phyloP scores from a whole-genome alignment of 2,113 vertebrate species.

The Girardinichthys multiradiatus region DNA sequence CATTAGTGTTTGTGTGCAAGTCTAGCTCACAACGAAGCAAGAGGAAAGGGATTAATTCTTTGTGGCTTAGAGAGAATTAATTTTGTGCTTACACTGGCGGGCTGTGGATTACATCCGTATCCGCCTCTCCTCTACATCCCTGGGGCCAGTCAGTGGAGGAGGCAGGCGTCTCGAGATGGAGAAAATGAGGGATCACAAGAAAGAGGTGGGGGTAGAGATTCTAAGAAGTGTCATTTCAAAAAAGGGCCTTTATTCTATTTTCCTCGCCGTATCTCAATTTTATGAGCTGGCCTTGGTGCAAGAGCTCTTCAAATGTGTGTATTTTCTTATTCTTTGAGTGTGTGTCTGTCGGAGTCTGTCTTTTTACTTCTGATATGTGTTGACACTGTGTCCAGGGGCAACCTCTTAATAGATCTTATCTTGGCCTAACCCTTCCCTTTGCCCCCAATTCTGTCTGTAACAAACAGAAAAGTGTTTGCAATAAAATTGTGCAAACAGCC shows the following conservation, averaged over 20 bases:
- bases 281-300: constrained; percentile 41
- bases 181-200: constrained; percentile 51
- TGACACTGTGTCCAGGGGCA: constrained; percentile 75
- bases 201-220: constrained; percentile 29
- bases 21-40: constrained; percentile 64
- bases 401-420: constrained; percentile 58
- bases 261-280: constrained; percentile 56
- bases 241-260: constrained; percentile 64
- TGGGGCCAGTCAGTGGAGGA: constrained; percentile 61
- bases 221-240: constrained; percentile 69
- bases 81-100: constrained; percentile 83
- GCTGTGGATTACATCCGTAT: constrained; percentile 82
- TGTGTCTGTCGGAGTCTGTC: constrained; percentile 47
- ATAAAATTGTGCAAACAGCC: constrained; percentile 64
- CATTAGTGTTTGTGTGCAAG: constrained; percentile 63
- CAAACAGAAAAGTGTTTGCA: constrained; percentile 70
- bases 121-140: constrained; percentile 72
- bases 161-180: constrained; percentile 68
- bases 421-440: constrained; percentile 41
- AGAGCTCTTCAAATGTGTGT: constrained; percentile 56
- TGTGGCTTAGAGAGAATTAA: constrained; percentile 84
- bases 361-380: constrained; percentile 56
- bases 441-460: constrained; percentile 55
- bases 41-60: constrained; percentile 84
- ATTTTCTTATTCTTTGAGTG: constrained; percentile 39